Base-by-base conservation (phyloP, 2,113 vertebrate species). In the Suricata suricatta region DNA sequence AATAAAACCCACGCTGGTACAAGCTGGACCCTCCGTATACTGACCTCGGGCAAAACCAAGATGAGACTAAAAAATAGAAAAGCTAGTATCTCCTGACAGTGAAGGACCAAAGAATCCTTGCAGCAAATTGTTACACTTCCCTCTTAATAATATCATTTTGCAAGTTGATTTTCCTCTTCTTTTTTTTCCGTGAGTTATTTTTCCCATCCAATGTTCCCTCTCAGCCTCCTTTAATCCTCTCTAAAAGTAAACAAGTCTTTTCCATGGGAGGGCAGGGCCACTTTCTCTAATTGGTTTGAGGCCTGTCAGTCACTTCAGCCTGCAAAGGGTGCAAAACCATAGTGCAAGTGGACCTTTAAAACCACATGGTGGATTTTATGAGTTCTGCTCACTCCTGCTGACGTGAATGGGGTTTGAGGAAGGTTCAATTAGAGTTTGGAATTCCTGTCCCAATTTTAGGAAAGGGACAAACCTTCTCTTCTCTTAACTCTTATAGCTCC, bases 271-370 rank as follows among this genome's bases (percentile, higher is more conserved):
- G 93, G 97, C 44, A 63, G 68, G 76, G 92, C 31, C 6, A 47
- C 52, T 94, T 68, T 93, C 13, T 1, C 52, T 92, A 97, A 92
- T 84, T 96, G 97, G 76, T 87, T 96, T 92, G 81, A 84, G 21
- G 44, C 90, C 71, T 12, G 57, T 94, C 90, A 93, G 76, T 83
- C 89, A 96, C 52, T 85, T 91, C 23, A 52, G 81, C 86, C 82
- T 92, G 79, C 44, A 74, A 79, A 77, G 77, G 88, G 23, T 44
- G 52, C 63, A 95, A 95, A 96, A 82, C 57, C 54, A 76, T 84
- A 35, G 52, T 92, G 95, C 97, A 95, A 4, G 1, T 13, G 12
- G 76, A 95, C 93, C 84, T 44, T 76, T 91, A 94, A 97, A 98
- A 85, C 82, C 95, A 95, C 82, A 66, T 0, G 0, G 14, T 54